Conservation (phyloP, 1,140 invertebrate genomes). For the Pemphigus obesinymphae region DNA sequence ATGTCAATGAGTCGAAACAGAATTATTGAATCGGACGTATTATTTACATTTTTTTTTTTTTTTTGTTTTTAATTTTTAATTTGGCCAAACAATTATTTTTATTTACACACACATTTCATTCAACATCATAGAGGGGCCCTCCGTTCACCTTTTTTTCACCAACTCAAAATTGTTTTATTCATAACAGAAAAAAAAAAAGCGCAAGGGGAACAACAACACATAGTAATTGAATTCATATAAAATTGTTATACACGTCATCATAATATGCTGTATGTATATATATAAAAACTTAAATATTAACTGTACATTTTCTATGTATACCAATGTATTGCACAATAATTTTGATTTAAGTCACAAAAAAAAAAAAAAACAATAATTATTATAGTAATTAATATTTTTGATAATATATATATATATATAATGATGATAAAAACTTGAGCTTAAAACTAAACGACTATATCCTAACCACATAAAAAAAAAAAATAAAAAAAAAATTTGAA, state of each 20-base stretch:
- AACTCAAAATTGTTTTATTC: not conserved
- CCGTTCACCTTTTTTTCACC: not conserved
- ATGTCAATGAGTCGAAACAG: conserved; percentile 9
- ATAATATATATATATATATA: not conserved
- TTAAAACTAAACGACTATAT: not conserved
- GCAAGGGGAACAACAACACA: not conserved
- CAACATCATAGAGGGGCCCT: not conserved
- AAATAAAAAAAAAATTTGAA: not conserved
- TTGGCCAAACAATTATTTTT: not conserved
- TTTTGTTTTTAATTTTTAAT: not conserved
- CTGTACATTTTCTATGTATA: conserved; percentile 22
- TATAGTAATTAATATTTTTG: not conserved
- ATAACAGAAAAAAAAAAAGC: not conserved
- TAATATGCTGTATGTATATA: too few species aligned
- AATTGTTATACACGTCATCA: not conserved
- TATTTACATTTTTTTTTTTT: not conserved
- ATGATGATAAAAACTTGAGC: not conserved
- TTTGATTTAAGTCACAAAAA: conserved; percentile 28
- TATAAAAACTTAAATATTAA: not conserved
- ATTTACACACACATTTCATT: not conserved
- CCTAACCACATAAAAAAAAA: not conserved
- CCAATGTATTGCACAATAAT: conserved; percentile 25
- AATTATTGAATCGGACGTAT: not conserved
- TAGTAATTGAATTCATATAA: not conserved
- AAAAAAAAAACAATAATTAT: conserved; percentile 39